Evolutionary conservation across 2,797 vertebrate species (phyloP).

Genomic region (Arnoldichthys spilopterus): DNA sequence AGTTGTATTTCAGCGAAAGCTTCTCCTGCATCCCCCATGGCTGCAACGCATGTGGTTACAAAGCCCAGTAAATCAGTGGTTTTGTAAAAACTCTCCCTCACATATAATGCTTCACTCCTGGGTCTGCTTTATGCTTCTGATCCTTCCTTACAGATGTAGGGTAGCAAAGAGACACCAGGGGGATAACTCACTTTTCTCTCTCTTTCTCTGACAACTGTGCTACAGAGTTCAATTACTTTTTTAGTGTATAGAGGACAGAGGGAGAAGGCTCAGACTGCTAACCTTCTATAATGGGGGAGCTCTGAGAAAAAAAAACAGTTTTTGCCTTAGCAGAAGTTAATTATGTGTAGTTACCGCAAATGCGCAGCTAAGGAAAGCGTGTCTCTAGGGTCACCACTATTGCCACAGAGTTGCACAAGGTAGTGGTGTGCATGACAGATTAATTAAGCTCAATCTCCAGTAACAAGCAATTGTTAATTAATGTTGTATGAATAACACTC

Average conservation of each 20-base stretch:
- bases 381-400: not conserved
- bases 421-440: conserved; percentile 29
- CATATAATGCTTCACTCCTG: not conserved
- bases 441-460: conserved; percentile 43
- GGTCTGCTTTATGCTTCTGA: not conserved
- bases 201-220: not conserved
- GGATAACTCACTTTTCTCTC: conserved; percentile 3
- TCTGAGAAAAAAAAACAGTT: not conserved
- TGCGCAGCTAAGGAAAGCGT: not conserved
- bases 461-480: conserved; percentile 45
- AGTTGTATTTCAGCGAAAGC: no score
- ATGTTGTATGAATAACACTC: conserved; percentile 39
- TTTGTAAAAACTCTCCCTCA: conserved; percentile 19
- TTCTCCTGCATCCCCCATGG: no score
- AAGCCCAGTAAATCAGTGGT: not conserved
- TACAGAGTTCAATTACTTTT: not conserved
- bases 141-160: not conserved
- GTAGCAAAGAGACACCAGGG: not conserved
- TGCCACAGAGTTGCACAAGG: conserved; percentile 9
- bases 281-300: not conserved
- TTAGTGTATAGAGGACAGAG: not conserved
- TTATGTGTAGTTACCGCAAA: conserved; percentile 2
- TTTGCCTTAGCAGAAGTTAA: conserved; percentile 8
- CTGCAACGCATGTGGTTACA: no score
- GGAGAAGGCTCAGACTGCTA: not conserved